Evolutionary conservation across 2,113 vertebrate species (phyloP).

Genomic region (Podilymbus podiceps): DNA sequence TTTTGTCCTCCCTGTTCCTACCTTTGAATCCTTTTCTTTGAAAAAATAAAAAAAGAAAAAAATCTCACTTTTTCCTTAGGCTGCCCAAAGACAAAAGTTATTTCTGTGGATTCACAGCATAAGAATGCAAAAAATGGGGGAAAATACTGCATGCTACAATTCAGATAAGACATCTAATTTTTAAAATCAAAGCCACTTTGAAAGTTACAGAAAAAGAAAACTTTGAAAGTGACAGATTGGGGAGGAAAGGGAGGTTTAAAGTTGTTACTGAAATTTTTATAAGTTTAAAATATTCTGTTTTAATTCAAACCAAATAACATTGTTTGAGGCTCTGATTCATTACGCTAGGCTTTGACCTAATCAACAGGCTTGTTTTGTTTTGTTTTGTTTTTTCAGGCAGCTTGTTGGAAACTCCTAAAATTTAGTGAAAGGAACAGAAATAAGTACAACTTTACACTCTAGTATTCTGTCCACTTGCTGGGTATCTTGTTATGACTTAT

Average conservation of each 20-base stretch:
- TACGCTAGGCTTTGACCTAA: slow-evolving; percentile 2
- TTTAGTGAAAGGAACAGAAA: slow-evolving; percentile 33
- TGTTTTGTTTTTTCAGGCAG: neutral
- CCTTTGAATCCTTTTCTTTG: neutral
- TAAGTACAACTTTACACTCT: neutral
- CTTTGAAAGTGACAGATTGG: neutral
- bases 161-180: neutral
- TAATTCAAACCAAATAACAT: neutral
- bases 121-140: neutral
- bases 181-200: neutral
- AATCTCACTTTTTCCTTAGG: neutral
- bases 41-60: neutral
- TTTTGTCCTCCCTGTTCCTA: neutral
- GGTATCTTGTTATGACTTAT: neutral
- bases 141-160: neutral
- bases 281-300: neutral
- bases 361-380: neutral
- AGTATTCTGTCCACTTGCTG: neutral
- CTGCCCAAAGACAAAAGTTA: neutral
- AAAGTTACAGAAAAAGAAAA: neutral
- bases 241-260: neutral
- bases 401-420: slow-evolving; percentile 47
- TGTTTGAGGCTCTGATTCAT: neutral
- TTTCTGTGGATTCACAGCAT: neutral
- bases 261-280: neutral